Percentiles rank a stretch among this genome's conserved stretches.
Evolutionary conservation across 2,888 invertebrate species (phyloP).

Genomic region (Ormyrus pomaceus): DNA sequence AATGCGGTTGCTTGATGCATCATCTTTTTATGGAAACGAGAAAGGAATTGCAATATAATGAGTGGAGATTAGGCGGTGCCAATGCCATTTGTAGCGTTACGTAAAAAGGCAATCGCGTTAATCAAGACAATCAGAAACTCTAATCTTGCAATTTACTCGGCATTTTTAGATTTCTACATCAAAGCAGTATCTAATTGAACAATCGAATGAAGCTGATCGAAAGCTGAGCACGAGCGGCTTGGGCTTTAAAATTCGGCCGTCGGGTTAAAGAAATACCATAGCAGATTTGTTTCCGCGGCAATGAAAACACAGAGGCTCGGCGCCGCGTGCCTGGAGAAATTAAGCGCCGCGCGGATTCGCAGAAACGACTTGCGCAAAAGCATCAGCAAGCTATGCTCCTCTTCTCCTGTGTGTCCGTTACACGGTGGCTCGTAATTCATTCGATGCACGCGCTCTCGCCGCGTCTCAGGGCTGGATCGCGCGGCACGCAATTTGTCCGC

Average conservation of each 20-base stretch:
- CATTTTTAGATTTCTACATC: too few relatives aligned
- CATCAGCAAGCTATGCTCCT: too few relatives aligned
- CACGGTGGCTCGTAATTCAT: slow-evolving; percentile 15
- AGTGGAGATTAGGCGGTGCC: too few relatives aligned
- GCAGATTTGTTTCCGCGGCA: slow-evolving; percentile 36
- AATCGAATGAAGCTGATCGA: slow-evolving; percentile 16
- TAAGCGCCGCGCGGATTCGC: slow-evolving; percentile 2
- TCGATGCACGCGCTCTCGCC: slow-evolving; percentile 9
- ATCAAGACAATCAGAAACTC: too few relatives aligned
- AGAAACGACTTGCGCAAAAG: slow-evolving; percentile 16
- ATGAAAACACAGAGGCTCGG: slow-evolving; percentile 32
- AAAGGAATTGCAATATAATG: background rate
- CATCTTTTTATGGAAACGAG: background rate
- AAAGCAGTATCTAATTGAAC: background rate
- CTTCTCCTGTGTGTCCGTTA: slow-evolving; percentile 1
- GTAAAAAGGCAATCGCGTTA: too few relatives aligned
- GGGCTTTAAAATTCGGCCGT: slow-evolving; percentile 14
- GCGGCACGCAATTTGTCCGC: slow-evolving; percentile 30
- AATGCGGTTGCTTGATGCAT: too few relatives aligned
- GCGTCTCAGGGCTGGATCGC: slow-evolving; percentile 1
- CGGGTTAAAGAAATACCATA: background rate
- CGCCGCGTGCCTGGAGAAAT: slow-evolving; percentile 9
- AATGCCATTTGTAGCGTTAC: too few relatives aligned
- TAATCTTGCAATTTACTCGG: too few relatives aligned
- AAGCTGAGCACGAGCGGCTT: background rate